Base-by-base conservation (phyloP, 1,140 invertebrate genomes). In the Schlechtendalia chinensis region DNA sequence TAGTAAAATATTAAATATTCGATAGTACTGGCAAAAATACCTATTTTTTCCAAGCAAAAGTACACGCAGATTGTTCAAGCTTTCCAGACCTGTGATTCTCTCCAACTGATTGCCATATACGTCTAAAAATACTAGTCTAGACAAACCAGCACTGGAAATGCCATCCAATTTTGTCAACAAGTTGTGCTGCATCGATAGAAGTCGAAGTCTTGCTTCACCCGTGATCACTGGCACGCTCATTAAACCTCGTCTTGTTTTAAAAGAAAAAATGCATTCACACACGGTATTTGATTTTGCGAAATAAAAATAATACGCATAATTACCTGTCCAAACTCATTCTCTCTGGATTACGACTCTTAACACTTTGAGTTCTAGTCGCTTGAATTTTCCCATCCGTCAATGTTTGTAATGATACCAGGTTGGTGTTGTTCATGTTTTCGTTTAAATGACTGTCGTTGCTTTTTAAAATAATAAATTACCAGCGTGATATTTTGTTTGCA, bases 51-150 rank as follows among this genome's bases (percentile, higher is more conserved):
- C 95, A 84, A 97, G 89, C 81, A 97, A 89, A 65, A 97, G 87
- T 8, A 97, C 94, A 83, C 94, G 87, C 14, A 97, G 87, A 84
- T 91, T 93, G 65, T 90, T 90, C 11, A 96, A 88, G 65, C 89
- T 87, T 82, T 92, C 90, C 50, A 97, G 87, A 81, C 90, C 92
- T 59, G 89, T 89, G 69, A 97, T 92, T 84, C 91, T 91, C 81
- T 96, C 94, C 56, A 98, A 91, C 86, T 96, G 93, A 87, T 98
- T 98, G 86, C 96, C 94, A 86, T 97, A 97, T 5, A 98, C 87
- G 86, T 98, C 96, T 63, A 98, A 89, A 84, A 96, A 96, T 39
- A 98, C 94, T 4, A 84, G 45, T 63, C 81, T 81, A n/a, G 82
- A 79, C 14, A 84, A 59, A 63, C 82, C 82, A 81, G 83, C 45